Percentiles rank a stretch among this genome's conserved stretches.
Evolutionary conservation across 2,113 vertebrate species (phyloP).

Genomic region (Leuciscus idus): DNA sequence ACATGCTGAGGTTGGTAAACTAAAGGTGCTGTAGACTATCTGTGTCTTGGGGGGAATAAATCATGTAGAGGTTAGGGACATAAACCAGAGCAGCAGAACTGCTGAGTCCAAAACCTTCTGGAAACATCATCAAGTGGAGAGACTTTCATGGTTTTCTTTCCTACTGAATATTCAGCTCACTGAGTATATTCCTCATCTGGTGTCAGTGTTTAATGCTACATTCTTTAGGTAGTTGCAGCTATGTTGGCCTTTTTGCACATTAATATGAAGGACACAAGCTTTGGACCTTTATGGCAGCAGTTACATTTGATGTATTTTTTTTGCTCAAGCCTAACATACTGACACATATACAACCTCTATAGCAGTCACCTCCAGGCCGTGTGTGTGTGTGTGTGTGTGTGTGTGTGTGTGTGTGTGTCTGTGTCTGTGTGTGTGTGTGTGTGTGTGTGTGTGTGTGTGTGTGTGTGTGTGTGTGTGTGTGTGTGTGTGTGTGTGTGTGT

Average conservation of each 20-base stretch:
- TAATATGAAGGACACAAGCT: slow-evolving; percentile 6
- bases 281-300: neutral
- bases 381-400: slow-evolving; percentile 25
- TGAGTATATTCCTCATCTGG: neutral
- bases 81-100: slow-evolving; percentile 53
- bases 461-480: slow-evolving; percentile 17
- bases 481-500: slow-evolving; percentile 19
- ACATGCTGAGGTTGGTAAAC: slow-evolving; percentile 51
- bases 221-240: neutral
- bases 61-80: slow-evolving; percentile 46
- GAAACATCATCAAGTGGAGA: slow-evolving; percentile 33
- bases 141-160: neutral
- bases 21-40: slow-evolving; percentile 32
- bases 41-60: slow-evolving; percentile 46
- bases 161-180: neutral
- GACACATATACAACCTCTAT: slow-evolving; percentile 6
- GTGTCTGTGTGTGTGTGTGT: slow-evolving; percentile 22
- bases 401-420: slow-evolving; percentile 30
- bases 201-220: neutral
- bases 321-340: slow-evolving; percentile 4
- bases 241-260: neutral
- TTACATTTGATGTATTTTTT: neutral
- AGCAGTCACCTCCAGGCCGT: slow-evolving; percentile 23
- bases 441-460: slow-evolving; percentile 25
- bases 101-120: slow-evolving; percentile 47